These are phyloP conservation scores for Ardeotis arabs DNA, from an alignment of 2,113 vertebrate genomes.

Conservation along the genomic window DNA sequence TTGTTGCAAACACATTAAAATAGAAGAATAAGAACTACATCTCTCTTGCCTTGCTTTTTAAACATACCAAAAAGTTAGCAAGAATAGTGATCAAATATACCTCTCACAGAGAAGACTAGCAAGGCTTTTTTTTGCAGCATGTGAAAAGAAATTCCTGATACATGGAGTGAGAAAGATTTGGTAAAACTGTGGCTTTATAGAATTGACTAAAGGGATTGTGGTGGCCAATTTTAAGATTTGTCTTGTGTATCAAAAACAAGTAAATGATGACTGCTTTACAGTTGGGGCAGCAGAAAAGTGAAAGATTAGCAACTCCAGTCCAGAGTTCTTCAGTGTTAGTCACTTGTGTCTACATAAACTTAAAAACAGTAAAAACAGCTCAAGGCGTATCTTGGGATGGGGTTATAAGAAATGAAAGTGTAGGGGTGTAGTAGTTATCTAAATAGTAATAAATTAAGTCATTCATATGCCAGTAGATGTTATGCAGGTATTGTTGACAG, in stretches of 20 bases:
- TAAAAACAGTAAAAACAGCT: not conserved
- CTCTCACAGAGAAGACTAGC: not conserved
- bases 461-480: not conserved
- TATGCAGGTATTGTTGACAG: not conserved
- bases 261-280: not conserved
- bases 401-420: not conserved
- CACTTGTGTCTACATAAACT: not conserved
- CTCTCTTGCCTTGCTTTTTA: not conserved
- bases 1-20: not conserved
- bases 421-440: not conserved
- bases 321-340: not conserved
- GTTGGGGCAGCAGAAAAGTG: not conserved
- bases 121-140: not conserved
- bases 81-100: not conserved
- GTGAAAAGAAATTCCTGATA: not conserved
- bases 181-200: not conserved
- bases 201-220: not conserved
- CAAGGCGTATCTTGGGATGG: not conserved
- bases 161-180: not conserved
- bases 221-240: not conserved
- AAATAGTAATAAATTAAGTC: not conserved
- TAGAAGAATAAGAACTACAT: not conserved
- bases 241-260: not conserved
- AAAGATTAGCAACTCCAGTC: not conserved
- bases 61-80: not conserved